A percentile compares a stretch with the other conserved stretches of the same genome.
These are phyloP conservation scores for Sipunculus nudus DNA, from an alignment of 2,888 invertebrate species.

Conservation along the genomic window DNA sequence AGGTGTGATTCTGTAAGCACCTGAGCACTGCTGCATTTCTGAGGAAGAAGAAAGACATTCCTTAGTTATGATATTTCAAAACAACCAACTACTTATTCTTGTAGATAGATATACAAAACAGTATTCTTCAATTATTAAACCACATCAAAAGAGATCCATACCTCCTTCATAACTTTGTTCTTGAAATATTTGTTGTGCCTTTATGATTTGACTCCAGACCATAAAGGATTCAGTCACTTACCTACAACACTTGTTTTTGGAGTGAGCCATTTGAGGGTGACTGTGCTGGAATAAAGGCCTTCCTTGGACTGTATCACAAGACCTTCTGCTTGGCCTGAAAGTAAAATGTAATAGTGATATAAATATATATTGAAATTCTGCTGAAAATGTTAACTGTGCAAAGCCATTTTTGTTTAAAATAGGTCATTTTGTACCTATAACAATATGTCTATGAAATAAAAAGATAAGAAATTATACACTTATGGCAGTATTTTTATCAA, in stretches of 20 bases:
- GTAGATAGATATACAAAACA: not conserved
- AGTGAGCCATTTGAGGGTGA: conserved; percentile 96
- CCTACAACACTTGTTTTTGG: conserved; percentile 73
- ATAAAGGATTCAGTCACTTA: no score
- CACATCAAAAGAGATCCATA: no score
- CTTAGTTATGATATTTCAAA: no score
- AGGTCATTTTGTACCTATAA: conserved; percentile 1
- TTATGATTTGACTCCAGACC: no score
- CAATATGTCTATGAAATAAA: not conserved
- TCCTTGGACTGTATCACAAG: conserved; percentile 73
- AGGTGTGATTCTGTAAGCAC: conserved; percentile 90
- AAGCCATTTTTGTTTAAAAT: not conserved
- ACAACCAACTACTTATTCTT: no score
- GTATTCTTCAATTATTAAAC: no score
- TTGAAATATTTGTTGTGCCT: no score
- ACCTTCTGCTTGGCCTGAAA: conserved; percentile 48
- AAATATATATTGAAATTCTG: not conserved
- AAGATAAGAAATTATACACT: no score
- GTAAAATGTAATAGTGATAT: no score
- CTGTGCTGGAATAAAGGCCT: conserved; percentile 79
- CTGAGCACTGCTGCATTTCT: conserved; percentile 84
- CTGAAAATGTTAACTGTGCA: not conserved
- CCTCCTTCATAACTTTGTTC: no score
- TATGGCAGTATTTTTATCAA: no score
- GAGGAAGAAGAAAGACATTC: conserved; percentile 60